phyloP scores from a whole-genome alignment of 2,888 invertebrate species.

The Ptilodon capucinus region DNA sequence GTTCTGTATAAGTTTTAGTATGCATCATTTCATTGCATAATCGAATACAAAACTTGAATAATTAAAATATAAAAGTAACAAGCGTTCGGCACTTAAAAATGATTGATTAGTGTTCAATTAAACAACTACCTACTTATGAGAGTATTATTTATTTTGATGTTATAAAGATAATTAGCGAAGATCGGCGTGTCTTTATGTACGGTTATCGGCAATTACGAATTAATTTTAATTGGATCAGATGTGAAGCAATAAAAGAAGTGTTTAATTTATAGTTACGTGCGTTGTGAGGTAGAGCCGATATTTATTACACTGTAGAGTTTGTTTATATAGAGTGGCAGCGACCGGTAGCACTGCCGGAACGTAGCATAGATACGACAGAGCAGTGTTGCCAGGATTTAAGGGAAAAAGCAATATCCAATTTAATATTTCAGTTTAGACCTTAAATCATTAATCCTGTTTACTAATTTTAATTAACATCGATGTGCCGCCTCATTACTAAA shows the following conservation, averaged over 20 bases:
- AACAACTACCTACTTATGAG: slow-evolving; percentile 18
- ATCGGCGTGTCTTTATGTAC: slow-evolving; percentile 36
- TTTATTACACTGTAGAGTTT: slow-evolving; percentile 61
- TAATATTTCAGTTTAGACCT: not conserved
- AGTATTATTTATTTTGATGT: slow-evolving; percentile 18
- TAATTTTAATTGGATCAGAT: slow-evolving; percentile 60
- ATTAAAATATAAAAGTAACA: slow-evolving; percentile 1
- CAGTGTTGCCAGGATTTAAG: not conserved
- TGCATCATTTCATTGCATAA: slow-evolving; percentile 14
- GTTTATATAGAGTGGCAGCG: slow-evolving; percentile 45
- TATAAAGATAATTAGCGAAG: slow-evolving; percentile 30
- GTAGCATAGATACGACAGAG: not conserved
- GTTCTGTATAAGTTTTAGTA: too few species aligned
- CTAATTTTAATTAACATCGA: too few species aligned
- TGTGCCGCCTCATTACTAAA: too few species aligned
- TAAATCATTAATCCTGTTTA: too few species aligned
- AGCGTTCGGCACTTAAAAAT: slow-evolving; percentile 10
- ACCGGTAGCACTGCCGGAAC: slow-evolving; percentile 25
- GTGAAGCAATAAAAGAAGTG: slow-evolving; percentile 62
- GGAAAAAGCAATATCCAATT: not conserved
- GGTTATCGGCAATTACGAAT: slow-evolving; percentile 68
- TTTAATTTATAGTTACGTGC: slow-evolving; percentile 65
- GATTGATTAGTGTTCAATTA: slow-evolving; percentile 21
- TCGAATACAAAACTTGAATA: not conserved
- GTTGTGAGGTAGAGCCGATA: slow-evolving; percentile 56